Percentiles rank a stretch among this genome's conserved stretches.
Conservation (phyloP, 2,113 vertebrate genomes). For the Lanius collurio region DNA sequence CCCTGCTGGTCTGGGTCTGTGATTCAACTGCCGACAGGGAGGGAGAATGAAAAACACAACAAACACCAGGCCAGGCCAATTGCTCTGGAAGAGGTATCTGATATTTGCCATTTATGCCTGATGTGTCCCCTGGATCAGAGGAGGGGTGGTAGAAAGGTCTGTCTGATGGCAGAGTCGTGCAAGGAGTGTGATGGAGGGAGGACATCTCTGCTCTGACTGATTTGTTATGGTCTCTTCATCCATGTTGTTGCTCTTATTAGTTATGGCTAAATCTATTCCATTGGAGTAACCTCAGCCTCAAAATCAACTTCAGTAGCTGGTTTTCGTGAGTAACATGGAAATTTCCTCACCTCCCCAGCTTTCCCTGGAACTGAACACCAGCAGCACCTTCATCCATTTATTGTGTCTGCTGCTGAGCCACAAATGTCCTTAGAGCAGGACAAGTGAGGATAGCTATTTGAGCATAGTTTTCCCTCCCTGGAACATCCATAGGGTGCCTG, state of each 20-base stretch:
- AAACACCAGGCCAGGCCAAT: neutral
- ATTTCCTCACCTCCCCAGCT: neutral
- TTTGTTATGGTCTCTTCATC: neutral
- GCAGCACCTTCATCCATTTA: neutral
- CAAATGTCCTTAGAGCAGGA: neutral
- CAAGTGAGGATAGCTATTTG: neutral
- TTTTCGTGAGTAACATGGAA: neutral
- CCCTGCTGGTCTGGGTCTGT: no score
- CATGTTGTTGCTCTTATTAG: accelerated
- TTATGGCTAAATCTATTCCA: accelerated
- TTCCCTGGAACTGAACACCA: neutral
- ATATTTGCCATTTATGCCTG: neutral
- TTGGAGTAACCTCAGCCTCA: neutral
- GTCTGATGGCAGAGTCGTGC: neutral
- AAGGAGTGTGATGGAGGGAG: neutral
- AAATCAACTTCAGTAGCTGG: neutral
- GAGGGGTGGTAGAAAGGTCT: neutral
- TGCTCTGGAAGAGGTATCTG: neutral
- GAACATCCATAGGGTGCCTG: neutral
- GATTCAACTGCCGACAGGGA: no score
- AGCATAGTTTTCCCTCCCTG: neutral
- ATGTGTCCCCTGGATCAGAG: neutral
- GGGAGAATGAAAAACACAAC: neutral
- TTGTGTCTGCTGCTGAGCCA: neutral
- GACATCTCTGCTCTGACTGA: neutral